These are phyloP conservation scores for Chromoteleia sp. DNA, from an alignment of 2,888 invertebrate genomes.

Conservation along the genomic window DNA sequence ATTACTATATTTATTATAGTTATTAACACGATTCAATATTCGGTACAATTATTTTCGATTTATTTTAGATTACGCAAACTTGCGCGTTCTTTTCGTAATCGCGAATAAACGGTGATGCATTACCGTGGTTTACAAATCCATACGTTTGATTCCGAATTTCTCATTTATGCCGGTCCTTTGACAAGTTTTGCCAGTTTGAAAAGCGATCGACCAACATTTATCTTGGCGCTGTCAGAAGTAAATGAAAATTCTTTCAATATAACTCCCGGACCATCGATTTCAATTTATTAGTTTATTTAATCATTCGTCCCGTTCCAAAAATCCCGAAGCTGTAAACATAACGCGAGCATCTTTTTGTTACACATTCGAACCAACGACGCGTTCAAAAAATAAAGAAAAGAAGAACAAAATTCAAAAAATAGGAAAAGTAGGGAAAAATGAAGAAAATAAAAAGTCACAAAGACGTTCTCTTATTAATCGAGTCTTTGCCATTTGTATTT, in stretches of 20 bases:
- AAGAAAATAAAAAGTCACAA: not conserved
- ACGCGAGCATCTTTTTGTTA: not conserved
- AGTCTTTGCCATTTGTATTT: conserved; percentile 4
- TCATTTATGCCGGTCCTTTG: conserved; percentile 16
- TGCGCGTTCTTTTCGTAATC: not conserved
- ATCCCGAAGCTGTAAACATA: not conserved
- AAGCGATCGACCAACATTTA: conserved; percentile 23
- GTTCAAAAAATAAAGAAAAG: not conserved
- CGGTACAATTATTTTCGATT: not conserved
- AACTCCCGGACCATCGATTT: conserved; percentile 2
- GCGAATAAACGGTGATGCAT: conserved; percentile 26
- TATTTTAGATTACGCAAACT: not conserved
- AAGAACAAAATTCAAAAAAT: too few species aligned
- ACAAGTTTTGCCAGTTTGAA: conserved; percentile 28
- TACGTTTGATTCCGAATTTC: conserved; percentile 13
- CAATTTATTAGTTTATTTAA: conserved; percentile 14
- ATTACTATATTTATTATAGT: not conserved
- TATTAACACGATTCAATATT: too few species aligned
- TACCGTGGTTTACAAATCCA: conserved; percentile 6
- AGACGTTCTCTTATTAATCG: conserved; percentile 11
- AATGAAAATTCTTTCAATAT: conserved; percentile 18
- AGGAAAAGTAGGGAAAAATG: not conserved
- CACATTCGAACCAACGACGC: not conserved
- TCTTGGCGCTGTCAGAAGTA: conserved; percentile 6
- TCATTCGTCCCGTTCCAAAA: not conserved